These are phyloP conservation scores for Alviniconcha marisindica DNA, from an alignment of 1,140 invertebrate genomes.

Conservation along the genomic window DNA sequence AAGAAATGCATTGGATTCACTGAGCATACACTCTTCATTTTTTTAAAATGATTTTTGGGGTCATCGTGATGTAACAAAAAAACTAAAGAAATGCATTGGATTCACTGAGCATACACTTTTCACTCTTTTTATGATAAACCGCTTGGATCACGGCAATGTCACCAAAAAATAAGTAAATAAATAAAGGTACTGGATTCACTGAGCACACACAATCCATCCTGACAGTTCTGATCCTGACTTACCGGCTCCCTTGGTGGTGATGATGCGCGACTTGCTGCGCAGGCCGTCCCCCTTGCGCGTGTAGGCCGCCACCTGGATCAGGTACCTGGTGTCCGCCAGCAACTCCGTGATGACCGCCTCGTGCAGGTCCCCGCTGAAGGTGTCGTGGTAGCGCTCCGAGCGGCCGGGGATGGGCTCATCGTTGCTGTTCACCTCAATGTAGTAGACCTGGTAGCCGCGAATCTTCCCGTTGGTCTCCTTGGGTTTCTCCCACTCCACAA, in stretches of 20 bases:
- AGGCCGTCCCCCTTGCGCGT: constrained; percentile 97
- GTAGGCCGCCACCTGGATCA: constrained; percentile 89
- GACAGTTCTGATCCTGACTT: too few species aligned
- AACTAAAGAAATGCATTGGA: too few species aligned
- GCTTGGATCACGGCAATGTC: too few species aligned
- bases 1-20: too few species aligned
- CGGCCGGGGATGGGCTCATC: constrained; percentile 56
- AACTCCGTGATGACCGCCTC: constrained; percentile 91
- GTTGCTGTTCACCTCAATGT: constrained; percentile 76
- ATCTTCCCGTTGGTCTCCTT: constrained; percentile 97
- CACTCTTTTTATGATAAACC: too few species aligned
- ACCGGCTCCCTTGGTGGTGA: constrained; percentile 92
- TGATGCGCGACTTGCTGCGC: constrained; percentile 86
- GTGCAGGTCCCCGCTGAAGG: constrained; percentile 80
- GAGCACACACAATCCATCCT: too few species aligned
- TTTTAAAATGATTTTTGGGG: too few species aligned
- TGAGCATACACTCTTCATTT: too few species aligned
- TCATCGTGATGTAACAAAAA: too few species aligned
- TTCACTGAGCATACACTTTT: too few species aligned
- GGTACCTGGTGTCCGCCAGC: constrained; percentile 94
- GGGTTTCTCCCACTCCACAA: constrained; percentile 94
- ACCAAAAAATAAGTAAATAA: too few species aligned
- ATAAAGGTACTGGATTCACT: too few species aligned
- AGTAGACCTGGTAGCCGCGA: constrained; percentile 96
- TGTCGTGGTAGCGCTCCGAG: constrained; percentile 57